Base-by-base conservation (phyloP, 2,888 invertebrate genomes). In the Endomychus coccineus region DNA sequence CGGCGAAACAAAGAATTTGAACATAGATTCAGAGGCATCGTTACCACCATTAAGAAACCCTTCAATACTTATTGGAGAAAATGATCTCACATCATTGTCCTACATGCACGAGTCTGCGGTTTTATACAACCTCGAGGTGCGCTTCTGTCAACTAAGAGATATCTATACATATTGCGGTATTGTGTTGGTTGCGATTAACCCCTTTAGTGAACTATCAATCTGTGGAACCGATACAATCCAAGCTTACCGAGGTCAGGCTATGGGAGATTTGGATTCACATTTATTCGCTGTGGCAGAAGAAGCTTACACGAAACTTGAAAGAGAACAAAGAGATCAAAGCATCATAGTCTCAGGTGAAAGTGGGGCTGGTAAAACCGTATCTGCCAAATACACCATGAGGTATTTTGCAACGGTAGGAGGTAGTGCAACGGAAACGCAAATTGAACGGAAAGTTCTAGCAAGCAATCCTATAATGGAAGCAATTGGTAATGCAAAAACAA, bases 101-200 rank as follows among this genome's bases (percentile, higher is more conserved):
- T 97, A 97, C 65, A 75, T 98, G 0, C 97, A 98, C 69, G 97
- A 98, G 66, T 97, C 98, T 0, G 88, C 85, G 35, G 97, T 98
- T 1, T 74, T 98, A 2, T 84, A 96, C 66, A 98, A 97, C 67
- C 71, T 98, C 15, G 83, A 86, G 69, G 87, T 94, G 49, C 79
- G 95, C 46, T 98, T 97, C 66, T 81, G 83, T 59, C 87, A 92
- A 54, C 80, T 91, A 40, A 88, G 85, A 66, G 82, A 84, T 51
- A 97, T 98, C 58, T 98, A 98, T 67, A 98, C 98, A 1, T 98
- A 97, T 62, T 98, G 97, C 64, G 97, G 96, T 9, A 98, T 98
- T 57, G 95, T 98, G 1, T 73, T 98, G 44, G 97, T 98, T 23
- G 97, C 97, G 23, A 92, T 98, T 58, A 98, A 98, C 68, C 98